Evolutionary conservation across 2,888 invertebrate genomes (phyloP).

Genomic region (Tachina lurida): DNA sequence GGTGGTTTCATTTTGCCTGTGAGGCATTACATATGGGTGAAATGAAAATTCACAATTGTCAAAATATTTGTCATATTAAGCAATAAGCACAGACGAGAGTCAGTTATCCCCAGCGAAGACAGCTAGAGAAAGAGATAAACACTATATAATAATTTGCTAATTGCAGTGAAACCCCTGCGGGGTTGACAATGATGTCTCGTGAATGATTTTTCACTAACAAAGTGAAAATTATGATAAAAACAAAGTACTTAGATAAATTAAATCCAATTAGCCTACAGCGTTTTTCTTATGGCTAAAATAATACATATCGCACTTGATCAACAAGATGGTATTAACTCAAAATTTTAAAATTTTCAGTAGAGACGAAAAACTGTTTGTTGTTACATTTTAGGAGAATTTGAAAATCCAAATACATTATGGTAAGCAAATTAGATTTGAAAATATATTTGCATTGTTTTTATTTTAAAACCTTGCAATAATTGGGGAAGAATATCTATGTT

Average conservation of each 20-base stretch:
- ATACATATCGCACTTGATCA: no score
- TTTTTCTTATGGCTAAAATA: background rate
- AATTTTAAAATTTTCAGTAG: no score
- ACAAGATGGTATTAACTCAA: no score
- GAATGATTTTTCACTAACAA: background rate
- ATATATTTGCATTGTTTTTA: no score
- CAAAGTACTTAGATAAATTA: background rate
- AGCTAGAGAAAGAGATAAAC: constrained; percentile 18
- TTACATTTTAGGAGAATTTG: no score
- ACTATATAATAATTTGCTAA: constrained; percentile 46
- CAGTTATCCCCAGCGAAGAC: background rate
- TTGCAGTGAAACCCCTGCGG: constrained; percentile 16
- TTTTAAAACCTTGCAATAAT: no score
- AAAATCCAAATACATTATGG: no score
- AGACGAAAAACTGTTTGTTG: no score
- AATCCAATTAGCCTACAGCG: background rate
- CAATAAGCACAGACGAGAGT: background rate
- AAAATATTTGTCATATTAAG: constrained; percentile 37
- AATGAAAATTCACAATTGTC: constrained; percentile 37
- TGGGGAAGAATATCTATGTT: no score
- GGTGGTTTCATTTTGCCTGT: constrained; percentile 20
- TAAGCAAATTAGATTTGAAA: no score
- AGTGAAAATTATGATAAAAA: background rate
- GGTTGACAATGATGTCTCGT: constrained; percentile 1
- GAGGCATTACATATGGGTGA: constrained; percentile 7